phyloP scores from a whole-genome alignment of 1,140 invertebrate species.

The Cherax quadricarinatus region DNA sequence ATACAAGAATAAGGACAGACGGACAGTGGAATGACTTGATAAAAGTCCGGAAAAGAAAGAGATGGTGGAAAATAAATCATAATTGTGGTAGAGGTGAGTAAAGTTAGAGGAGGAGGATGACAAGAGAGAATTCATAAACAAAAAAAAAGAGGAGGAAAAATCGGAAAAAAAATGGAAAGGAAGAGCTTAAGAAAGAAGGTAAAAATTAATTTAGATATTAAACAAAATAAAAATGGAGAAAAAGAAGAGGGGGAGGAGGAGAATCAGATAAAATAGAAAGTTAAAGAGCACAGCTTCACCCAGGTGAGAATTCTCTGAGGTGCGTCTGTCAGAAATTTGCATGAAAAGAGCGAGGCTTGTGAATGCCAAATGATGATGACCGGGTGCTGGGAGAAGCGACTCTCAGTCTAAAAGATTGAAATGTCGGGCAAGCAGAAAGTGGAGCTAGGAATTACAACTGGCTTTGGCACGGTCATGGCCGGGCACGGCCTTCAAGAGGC shows the following conservation, averaged over 20 bases:
- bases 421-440: too few species aligned
- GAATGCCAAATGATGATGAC: constrained; percentile 1
- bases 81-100: not conserved
- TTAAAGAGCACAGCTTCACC: not conserved
- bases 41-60: too few species aligned
- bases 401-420: too few species aligned
- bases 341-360: not conserved
- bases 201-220: too few species aligned
- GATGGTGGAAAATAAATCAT: too few species aligned
- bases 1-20: too few species aligned
- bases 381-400: not conserved
- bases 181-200: not conserved
- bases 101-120: not conserved
- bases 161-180: not conserved
- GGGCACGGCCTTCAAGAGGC: too few species aligned
- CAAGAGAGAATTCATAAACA: not conserved
- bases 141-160: not conserved
- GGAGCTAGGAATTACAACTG: too few species aligned
- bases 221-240: not conserved
- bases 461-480: too few species aligned
- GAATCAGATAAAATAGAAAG: not conserved
- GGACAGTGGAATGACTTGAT: too few species aligned
- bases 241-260: not conserved
- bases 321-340: not conserved
- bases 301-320: not conserved